Evolutionary conservation across 2,888 invertebrate genomes (phyloP), one percentile per base, ranked within the genome.

Genomic region (Eristalis tenax): DNA sequence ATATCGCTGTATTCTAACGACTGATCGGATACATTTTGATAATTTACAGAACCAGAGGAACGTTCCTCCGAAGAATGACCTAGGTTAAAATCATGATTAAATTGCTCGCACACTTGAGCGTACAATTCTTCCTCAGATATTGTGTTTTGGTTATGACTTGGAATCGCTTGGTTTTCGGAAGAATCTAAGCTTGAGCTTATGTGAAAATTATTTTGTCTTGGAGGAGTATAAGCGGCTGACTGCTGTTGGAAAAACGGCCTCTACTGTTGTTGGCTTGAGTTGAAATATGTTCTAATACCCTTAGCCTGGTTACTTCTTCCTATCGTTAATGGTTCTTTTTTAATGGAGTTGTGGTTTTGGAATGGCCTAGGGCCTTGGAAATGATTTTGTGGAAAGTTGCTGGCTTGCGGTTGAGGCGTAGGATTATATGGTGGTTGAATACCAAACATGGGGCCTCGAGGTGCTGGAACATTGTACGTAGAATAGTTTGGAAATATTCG

Each of bases 1-100:
- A 59, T 61, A 68, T 32, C 15, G 63, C 65, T 74, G 26, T 66
- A 66, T n/a, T 66, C 66, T 0, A 66, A 50, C 64, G 64, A 64
- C 56, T 74, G 73, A 23, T 56, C 65, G 10, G 38, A 13, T 23
- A 35, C 56, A 56, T 65, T 13, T 65, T 56, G 43, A 32, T 74
- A 26, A 32, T 32, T 32, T 32, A 32, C 32, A 32, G 8, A 6
- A 32, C 32, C 32, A 32, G 32, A 32, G 32, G 32, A 32, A 32
- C 32, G 32, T 23, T 59, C 70, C 15, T 8, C 59, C 59, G 13
- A n/a, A 10, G 56, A 18, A 22, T 56, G 57, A 4, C 10, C 23
- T 57, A 70, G n/a, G 22, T n/a, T 59, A 59, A 23, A 50, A 35
- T 69, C 56, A 22, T 69, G 69, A 69, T 28, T 35, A n/a, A 56